A percentile compares a stretch with the other conserved stretches of the same genome.
phyloP scores from a whole-genome alignment of 1,140 invertebrate genomes.

The Rhizoglyphus robini region DNA sequence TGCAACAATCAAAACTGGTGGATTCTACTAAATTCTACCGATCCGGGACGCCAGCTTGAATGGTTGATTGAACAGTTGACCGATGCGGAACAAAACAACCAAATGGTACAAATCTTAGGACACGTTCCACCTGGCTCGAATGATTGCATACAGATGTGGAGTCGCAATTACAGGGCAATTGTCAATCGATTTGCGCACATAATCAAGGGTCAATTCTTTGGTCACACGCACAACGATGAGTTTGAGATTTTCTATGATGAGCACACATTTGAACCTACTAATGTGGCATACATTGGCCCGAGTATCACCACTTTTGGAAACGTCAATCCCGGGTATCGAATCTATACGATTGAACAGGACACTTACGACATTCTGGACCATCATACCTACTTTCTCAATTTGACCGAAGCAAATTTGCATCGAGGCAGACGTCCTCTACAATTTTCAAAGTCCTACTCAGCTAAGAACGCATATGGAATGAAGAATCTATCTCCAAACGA shows the following conservation, averaged over 20 bases:
- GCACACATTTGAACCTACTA: slow-evolving; percentile 21
- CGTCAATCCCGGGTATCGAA: slow-evolving; percentile 84
- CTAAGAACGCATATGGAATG: slow-evolving; percentile 64
- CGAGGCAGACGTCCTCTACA: slow-evolving; percentile 40
- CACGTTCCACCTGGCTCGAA: slow-evolving; percentile 93
- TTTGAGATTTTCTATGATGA: slow-evolving; percentile 79
- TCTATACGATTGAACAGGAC: slow-evolving; percentile 59
- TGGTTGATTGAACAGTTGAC: slow-evolving; percentile 92
- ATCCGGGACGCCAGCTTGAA: slow-evolving; percentile 80
- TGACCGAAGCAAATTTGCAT: slow-evolving; percentile 69
- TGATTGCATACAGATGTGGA: slow-evolving; percentile 82
- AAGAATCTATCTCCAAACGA: slow-evolving; percentile 60
- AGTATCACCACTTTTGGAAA: slow-evolving; percentile 79
- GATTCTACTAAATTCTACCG: slow-evolving; percentile 86
- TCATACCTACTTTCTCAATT: slow-evolving; percentile 85
- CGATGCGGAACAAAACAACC: slow-evolving; percentile 74
- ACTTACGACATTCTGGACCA: slow-evolving; percentile 60
- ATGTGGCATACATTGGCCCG: slow-evolving; percentile 42
- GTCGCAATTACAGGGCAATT: slow-evolving; percentile 75
- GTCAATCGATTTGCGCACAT: slow-evolving; percentile 76
- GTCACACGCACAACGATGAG: slow-evolving; percentile 87
- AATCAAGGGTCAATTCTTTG: slow-evolving; percentile 83
- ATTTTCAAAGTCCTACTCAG: slow-evolving; percentile 79
- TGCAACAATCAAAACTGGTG: slow-evolving; percentile 96
- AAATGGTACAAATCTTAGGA: slow-evolving; percentile 84